A percentile compares a stretch with the other conserved stretches of the same genome.
phyloP scores from a whole-genome alignment of 2,888 invertebrate species.

The Polydrusus tereticollis region DNA sequence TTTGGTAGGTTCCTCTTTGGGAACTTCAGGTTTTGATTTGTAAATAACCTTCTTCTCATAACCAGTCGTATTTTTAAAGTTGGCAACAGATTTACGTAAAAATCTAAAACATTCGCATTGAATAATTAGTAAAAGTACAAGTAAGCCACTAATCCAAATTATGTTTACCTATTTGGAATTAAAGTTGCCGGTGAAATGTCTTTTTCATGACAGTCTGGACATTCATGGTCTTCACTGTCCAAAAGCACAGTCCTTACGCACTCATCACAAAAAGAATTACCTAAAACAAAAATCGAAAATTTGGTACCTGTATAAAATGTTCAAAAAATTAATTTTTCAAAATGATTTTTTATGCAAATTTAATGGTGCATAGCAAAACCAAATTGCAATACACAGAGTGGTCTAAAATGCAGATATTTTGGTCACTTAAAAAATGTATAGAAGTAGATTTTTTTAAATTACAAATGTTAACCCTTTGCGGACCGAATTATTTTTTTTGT shows the following conservation, averaged over 20 bases:
- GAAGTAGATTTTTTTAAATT: too few relatives aligned
- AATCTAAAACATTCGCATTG: conserved; percentile 70
- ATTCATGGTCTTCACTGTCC: conserved; percentile 95
- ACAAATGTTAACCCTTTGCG: too few relatives aligned
- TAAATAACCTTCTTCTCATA: conserved; percentile 74
- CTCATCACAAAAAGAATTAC: conserved; percentile 96
- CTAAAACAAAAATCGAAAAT: too few relatives aligned
- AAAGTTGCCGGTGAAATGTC: conserved; percentile 93
- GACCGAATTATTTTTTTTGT: too few relatives aligned
- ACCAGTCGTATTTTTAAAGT: conserved; percentile 93
- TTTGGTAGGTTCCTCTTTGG: conserved; percentile 49
- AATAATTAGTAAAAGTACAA: not conserved
- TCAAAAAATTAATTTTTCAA: not conserved
- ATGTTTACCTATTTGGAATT: conserved; percentile 79
- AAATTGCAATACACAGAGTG: too few relatives aligned
- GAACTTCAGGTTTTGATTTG: conserved; percentile 40
- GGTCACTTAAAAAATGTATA: too few relatives aligned
- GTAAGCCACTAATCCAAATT: not conserved
- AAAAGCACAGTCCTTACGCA: conserved; percentile 92
- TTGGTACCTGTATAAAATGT: not conserved
- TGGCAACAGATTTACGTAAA: conserved; percentile 87
- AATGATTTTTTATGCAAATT: not conserved
- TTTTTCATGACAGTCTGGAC: conserved; percentile 93
- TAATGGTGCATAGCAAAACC: too few relatives aligned
- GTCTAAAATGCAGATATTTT: too few relatives aligned